Conservation (phyloP, 1,140 invertebrate species). For the Musca vetustissima region DNA sequence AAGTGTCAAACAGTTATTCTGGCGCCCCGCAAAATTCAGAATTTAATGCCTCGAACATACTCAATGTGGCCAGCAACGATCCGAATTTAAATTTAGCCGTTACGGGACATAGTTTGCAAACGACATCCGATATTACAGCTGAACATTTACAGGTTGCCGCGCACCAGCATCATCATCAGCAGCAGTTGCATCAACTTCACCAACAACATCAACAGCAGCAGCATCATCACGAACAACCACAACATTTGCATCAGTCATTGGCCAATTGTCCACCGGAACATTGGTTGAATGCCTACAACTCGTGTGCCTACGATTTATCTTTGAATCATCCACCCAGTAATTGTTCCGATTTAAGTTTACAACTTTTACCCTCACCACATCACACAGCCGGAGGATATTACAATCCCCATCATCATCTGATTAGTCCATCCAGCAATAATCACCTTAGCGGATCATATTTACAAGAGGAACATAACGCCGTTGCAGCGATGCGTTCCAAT, state of each 20-base stretch:
- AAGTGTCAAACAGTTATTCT: conserved; percentile 30
- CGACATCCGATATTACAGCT: no score
- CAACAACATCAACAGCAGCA: conserved; percentile 6
- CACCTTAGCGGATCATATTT: conserved; percentile 25
- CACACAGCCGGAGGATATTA: not conserved
- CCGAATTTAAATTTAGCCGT: conserved; percentile 31
- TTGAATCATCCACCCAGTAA: conserved; percentile 7
- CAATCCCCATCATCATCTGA: conserved; percentile 27
- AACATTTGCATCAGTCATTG: conserved; percentile 6
- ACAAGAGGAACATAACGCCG: conserved; percentile 31
- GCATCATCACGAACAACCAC: conserved; percentile 7
- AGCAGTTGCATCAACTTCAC: not conserved
- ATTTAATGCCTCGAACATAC: conserved; percentile 26
- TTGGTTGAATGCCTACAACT: conserved; percentile 25
- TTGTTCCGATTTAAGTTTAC: not conserved
- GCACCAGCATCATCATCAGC: not conserved
- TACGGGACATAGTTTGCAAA: not conserved
- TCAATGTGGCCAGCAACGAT: conserved; percentile 28
- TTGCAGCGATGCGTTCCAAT: conserved; percentile 50
- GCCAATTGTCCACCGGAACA: conserved; percentile 4
- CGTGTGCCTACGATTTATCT: conserved; percentile 31
- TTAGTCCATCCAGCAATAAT: conserved; percentile 11
- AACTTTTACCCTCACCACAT: conserved; percentile 28
- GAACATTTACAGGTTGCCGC: no score
- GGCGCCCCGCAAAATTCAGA: not conserved